These are phyloP conservation scores for Drosophila burlai DNA, from an alignment of 1,140 invertebrate species.

Conservation along the genomic window DNA sequence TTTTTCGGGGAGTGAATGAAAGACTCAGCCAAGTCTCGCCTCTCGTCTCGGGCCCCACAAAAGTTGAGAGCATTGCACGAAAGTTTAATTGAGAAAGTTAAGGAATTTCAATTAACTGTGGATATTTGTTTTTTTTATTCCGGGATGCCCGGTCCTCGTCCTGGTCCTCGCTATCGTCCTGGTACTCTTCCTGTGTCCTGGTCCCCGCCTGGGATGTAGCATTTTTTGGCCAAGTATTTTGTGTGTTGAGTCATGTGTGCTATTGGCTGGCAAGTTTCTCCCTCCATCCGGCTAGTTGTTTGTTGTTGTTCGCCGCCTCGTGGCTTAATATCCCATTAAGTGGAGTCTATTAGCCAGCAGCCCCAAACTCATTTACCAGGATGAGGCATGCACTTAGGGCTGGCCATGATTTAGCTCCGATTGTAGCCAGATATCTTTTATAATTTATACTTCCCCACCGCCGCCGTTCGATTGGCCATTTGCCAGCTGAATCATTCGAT, in stretches of 20 bases:
- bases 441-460: conserved; percentile 21
- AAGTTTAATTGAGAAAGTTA: conserved; percentile 85
- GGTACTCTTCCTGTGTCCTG: conserved; percentile 1
- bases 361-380: conserved; percentile 56
- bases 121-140: conserved; percentile 84
- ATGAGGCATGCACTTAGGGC: conserved; percentile 14
- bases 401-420: conserved; percentile 24
- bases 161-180: conserved; percentile 6
- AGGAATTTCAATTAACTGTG: conserved; percentile 84
- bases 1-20: conserved; percentile 43
- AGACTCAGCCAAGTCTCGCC: conserved; percentile 48
- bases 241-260: conserved; percentile 81
- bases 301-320: conserved; percentile 22
- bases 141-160: conserved; percentile 40
- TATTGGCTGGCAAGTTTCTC: conserved; percentile 73
- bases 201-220: conserved; percentile 14
- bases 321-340: conserved; percentile 74
- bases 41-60: conserved; percentile 48
- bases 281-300: conserved; percentile 27
- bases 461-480: conserved; percentile 27
- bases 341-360: conserved; percentile 68
- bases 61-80: conserved; percentile 79
- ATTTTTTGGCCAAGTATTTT: conserved; percentile 58
- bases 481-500: conserved; percentile 40
- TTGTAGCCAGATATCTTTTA: conserved; percentile 30